Conservation (phyloP, 2,113 vertebrate species). For the Tenrec ecaudatus region DNA sequence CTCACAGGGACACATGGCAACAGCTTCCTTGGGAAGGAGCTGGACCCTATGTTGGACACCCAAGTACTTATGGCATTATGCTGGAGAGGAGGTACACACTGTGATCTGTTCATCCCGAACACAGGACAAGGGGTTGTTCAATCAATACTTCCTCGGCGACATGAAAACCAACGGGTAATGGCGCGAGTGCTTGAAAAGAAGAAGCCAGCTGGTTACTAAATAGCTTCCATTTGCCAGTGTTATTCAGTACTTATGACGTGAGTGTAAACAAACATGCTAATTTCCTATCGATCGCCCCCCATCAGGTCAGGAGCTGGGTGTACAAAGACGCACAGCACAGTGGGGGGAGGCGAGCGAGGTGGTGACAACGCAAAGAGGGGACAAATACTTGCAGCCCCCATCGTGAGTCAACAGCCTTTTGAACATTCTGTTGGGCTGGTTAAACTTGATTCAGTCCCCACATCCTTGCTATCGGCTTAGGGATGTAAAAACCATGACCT, state of each 20-base stretch:
- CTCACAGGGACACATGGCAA: neutral
- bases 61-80: neutral
- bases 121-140: neutral
- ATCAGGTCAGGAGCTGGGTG: neutral
- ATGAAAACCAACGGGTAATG: constrained; percentile 13
- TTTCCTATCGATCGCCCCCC: neutral
- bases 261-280: neutral
- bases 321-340: neutral
- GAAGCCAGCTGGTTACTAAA: neutral
- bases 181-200: constrained; percentile 29
- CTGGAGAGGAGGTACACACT: neutral
- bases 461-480: neutral
- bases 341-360: no score
- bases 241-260: neutral
- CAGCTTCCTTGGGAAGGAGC: no score
- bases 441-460: neutral
- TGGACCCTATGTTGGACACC: neutral
- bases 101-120: constrained; percentile 1
- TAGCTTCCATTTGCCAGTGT: neutral
- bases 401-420: neutral
- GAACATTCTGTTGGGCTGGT: constrained; percentile 28
- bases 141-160: neutral
- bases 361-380: neutral
- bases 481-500: constrained; percentile 11
- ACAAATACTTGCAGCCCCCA: neutral